phyloP scores from a whole-genome alignment of 2,113 vertebrate genomes.

The Hippoglossus stenolepis region DNA sequence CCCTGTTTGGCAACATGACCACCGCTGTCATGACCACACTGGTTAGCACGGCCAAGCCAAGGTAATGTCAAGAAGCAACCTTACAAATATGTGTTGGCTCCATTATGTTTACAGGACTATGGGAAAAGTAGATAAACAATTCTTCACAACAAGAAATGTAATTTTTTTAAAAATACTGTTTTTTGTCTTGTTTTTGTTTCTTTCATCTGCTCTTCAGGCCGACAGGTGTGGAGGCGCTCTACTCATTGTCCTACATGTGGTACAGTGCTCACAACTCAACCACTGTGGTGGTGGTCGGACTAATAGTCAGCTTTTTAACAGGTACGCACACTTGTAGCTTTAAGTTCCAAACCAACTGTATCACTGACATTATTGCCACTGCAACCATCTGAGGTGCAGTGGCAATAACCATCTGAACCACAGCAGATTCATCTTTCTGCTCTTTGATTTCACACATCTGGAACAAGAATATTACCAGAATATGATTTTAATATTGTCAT shows the following conservation, averaged over 20 bases:
- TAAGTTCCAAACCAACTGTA: background rate
- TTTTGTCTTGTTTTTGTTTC: background rate
- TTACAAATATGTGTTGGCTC: background rate
- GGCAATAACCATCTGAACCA: background rate
- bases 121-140: background rate
- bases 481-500: background rate
- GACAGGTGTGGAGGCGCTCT: constrained; percentile 86
- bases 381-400: background rate
- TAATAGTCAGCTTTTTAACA: constrained; percentile 91
- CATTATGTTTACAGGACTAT: background rate
- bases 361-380: background rate
- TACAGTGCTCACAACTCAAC: constrained; percentile 96
- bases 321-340: constrained; percentile 73
- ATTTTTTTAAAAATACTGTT: background rate
- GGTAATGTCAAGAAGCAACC: constrained; percentile 67
- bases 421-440: background rate
- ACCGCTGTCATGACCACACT: constrained; percentile 72
- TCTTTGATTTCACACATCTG: background rate
- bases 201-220: constrained; percentile 72
- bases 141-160: background rate
- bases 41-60: constrained; percentile 59
- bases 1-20: constrained; percentile 79
- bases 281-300: constrained; percentile 91
- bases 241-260: constrained; percentile 96
- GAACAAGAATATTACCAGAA: background rate